Conservation (phyloP, 2,113 vertebrate genomes). For the Spheniscus mendiculus region DNA sequence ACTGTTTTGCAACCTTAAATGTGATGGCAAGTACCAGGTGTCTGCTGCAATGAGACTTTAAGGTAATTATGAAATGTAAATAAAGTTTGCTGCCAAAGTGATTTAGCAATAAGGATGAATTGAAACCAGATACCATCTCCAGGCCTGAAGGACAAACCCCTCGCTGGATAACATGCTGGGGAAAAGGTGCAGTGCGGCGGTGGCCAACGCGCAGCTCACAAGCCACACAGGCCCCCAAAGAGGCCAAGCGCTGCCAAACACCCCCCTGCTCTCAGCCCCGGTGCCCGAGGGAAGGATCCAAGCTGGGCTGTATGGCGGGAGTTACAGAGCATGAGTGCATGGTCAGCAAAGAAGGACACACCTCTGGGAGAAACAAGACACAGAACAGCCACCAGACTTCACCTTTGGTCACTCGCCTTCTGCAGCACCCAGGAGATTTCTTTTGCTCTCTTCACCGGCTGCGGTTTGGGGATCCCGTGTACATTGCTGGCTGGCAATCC, state of each 20-base stretch:
- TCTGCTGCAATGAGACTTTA: neutral
- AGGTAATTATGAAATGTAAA: constrained; percentile 38
- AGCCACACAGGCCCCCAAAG: neutral
- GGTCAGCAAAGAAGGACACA: neutral
- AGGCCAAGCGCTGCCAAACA: neutral
- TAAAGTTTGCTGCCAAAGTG: neutral
- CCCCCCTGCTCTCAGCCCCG: neutral
- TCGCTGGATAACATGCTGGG: fast-evolving
- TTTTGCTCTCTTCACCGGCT: neutral
- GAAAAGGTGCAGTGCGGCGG: fast-evolving
- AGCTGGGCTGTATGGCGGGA: fast-evolving
- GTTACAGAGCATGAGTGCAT: neutral
- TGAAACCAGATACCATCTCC: neutral
- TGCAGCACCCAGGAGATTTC: neutral
- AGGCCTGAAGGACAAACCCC: neutral
- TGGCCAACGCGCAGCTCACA: fast-evolving
- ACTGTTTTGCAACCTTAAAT: constrained; percentile 43
- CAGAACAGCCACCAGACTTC: neutral
- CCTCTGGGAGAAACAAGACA: neutral
- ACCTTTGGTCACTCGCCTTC: neutral
- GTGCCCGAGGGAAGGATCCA: neutral
- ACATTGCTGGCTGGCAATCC: neutral
- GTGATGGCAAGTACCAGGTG: constrained; percentile 20
- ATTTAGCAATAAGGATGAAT: neutral
- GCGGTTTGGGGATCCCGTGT: neutral